Conservation (phyloP, 2,888 invertebrate species). For the Andrena trimmerana region DNA sequence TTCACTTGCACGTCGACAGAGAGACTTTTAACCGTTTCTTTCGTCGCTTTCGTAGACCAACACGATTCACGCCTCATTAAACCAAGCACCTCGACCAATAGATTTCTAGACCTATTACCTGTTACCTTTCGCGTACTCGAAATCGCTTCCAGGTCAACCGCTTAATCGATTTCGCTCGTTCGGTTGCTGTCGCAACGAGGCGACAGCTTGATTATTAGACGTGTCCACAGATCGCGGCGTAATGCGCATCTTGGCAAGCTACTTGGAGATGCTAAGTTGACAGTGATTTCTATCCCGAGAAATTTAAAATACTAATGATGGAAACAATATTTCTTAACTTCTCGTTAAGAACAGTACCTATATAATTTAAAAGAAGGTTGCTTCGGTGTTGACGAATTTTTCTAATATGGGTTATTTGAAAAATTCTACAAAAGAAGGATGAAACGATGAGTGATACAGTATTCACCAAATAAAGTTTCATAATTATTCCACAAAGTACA, state of each 20-base stretch:
- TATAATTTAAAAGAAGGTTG: too few species aligned
- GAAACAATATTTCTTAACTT: too few species aligned
- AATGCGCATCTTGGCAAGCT: neutral
- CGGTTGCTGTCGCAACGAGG: slow-evolving; percentile 9
- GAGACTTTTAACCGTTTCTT: neutral
- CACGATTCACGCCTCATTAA: slow-evolving; percentile 42
- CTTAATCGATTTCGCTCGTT: slow-evolving; percentile 21
- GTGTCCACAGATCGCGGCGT: neutral
- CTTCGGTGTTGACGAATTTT: too few species aligned
- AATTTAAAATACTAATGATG: neutral
- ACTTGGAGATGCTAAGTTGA: neutral
- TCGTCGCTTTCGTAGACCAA: slow-evolving; percentile 13
- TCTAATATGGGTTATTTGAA: too few species aligned
- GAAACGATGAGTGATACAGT: neutral
- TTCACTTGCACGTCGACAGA: neutral
- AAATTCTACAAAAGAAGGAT: too few species aligned
- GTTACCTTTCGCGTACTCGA: slow-evolving; percentile 36
- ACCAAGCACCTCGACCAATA: slow-evolving; percentile 4
- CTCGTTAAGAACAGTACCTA: too few species aligned
- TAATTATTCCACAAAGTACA: neutral
- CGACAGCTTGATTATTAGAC: neutral
- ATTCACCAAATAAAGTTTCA: too few species aligned
- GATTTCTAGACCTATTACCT: slow-evolving; percentile 32
- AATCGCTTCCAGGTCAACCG: slow-evolving; percentile 27
- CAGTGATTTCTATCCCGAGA: neutral